Base-by-base conservation (phyloP, 2,888 invertebrate species). In the Trichacis sp. region DNA sequence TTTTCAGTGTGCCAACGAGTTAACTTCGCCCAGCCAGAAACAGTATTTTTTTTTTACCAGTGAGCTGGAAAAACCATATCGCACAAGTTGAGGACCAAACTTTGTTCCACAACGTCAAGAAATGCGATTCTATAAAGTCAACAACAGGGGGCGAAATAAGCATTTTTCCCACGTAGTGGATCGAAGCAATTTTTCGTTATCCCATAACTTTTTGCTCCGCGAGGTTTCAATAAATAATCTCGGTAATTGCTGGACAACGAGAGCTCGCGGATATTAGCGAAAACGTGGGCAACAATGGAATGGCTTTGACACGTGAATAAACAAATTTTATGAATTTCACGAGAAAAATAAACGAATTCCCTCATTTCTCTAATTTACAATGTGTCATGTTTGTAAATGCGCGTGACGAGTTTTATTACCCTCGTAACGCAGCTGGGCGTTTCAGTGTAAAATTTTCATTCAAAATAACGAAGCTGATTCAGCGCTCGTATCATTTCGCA, bases 21-120 rank as follows among this genome's bases (percentile, higher is more conserved):
- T 49, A 52, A 60, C 46, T 64, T 59, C 48, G 56, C 52, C 42
- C 17, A 40, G 46, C 45, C 40, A 38, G 43, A 57, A 60, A 60
- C n/a, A 65, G 46, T 51, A 29, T 51, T 19, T 52, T 60, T 43
- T 36, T 18, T 56, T 56, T 33, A 48, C 24, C 47, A n/a, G n/a
- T n/a, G n/a, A n/a, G n/a, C n/a, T n/a, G n/a, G n/a, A n/a, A n/a
- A n/a, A n/a, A n/a, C n/a, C n/a, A n/a, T n/a, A n/a, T n/a, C n/a
- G n/a, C n/a, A n/a, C n/a, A n/a, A n/a, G n/a, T n/a, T n/a, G n/a
- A n/a, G n/a, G n/a, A n/a, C n/a, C n/a, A n/a, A n/a, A n/a, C n/a
- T n/a, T n/a, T n/a, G n/a, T n/a, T n/a, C n/a, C n/a, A n/a, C n/a
- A n/a, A n/a, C n/a, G n/a, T n/a, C n/a, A n/a, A n/a, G n/a, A n/a